Base-by-base conservation (phyloP, 1,140 invertebrate genomes). In the Drosophila sp. region DNA sequence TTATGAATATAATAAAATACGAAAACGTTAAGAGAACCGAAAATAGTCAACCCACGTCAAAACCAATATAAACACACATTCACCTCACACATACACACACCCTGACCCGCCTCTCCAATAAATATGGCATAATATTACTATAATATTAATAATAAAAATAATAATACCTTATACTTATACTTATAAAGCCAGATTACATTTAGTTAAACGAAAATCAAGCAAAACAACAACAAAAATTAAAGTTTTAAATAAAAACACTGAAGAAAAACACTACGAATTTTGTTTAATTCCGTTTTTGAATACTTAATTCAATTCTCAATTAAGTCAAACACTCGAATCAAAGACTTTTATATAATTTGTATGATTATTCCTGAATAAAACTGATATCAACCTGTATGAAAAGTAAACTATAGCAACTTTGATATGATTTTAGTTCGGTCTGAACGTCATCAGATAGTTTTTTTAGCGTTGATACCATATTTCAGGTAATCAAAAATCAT, bases 181-280 rank as follows among this genome's bases (percentile, higher is more conserved):
- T 70, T 76, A 76, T 76, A 76, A 76, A 76, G 73, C 73, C 76
- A 76, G 72, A 76, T 70, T 76, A 44, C 62, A 76, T 70, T 44
- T 76, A 76, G 73, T 76, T 76, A 70, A 76, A 79, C 69, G 38
- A 72, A 79, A 54, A 78, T 66, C 83, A 81, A 90, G 85, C 44
- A 54, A 75, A 74, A 17, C 11, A 60, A 65, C 57, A 32, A 32
- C 0, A 27, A 65, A 54, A 1, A 5, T 4, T 0, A 63, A 72
- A 69, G 79, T 76, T 66, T 74, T 75, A 70, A 79, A 81, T 57
- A 79, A 74, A 50, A 78, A 70, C 66, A 76, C 73, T 71, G 66
- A 76, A 61, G 23, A 50, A 44, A 71, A 70, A 47, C 5, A 40
- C n/a, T 0, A 6, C 1, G 1, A 6, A 4, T 23, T 58, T 2